Percentiles rank a stretch among this genome's conserved stretches.
These are phyloP conservation scores for Dendrolimus punctatus DNA, from an alignment of 1,140 invertebrate genomes.

Conservation along the genomic window DNA sequence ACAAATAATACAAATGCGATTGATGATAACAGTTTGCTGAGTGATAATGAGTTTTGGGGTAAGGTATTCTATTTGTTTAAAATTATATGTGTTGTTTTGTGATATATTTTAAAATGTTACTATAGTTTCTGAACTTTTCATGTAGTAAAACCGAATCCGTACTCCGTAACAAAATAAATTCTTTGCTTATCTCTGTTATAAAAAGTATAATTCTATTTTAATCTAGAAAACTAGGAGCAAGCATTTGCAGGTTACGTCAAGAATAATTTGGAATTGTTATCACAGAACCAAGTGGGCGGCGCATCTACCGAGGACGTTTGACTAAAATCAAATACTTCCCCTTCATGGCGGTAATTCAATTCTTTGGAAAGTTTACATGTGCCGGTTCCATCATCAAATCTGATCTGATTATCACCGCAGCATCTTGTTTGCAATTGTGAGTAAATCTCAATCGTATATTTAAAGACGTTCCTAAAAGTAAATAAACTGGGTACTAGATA, in stretches of 20 bases:
- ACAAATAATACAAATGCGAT: constrained; percentile 1
- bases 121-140: no score
- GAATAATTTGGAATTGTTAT: constrained; percentile 1
- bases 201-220: no score
- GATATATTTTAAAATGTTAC: no score
- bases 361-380: constrained; percentile 51
- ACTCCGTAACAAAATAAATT: no score
- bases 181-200: no score
- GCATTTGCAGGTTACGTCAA: not conserved
- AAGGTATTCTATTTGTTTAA: constrained; percentile 6
- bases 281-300: constrained; percentile 20
- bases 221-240: no score
- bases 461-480: no score
- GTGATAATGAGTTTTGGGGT: constrained; percentile 43
- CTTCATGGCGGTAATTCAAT: constrained; percentile 49
- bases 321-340: constrained; percentile 47
- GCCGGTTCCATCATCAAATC: constrained; percentile 34
- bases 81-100: no score
- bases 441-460: not conserved
- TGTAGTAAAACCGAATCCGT: no score
- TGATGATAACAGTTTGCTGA: constrained; percentile 11
- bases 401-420: constrained; percentile 16
- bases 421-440: constrained; percentile 21
- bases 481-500: no score
- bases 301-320: constrained; percentile 37